Base-by-base conservation (phyloP, 2,113 vertebrate genomes). In the Pomatorhinus ruficollis region DNA sequence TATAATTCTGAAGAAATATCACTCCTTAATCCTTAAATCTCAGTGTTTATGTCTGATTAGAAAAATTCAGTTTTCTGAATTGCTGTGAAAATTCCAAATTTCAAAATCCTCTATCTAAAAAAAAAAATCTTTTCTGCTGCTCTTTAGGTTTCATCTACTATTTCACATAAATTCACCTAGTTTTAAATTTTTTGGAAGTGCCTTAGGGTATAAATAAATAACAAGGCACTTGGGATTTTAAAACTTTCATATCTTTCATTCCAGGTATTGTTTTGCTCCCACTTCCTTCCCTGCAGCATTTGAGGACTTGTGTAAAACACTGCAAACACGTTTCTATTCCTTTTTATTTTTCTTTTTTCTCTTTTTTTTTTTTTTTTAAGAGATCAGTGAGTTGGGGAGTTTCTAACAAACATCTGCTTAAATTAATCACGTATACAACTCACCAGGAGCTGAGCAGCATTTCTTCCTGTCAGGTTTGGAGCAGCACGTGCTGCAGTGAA, bases 291-390 rank as follows among this genome's bases (percentile, higher is more conserved):
- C 65, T 56, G 30, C 44, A 75, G 60, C 35, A 35, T 59, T 35
- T 81, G 54, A 83, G 47, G 37, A 42, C 4, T 9, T 47, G 11
- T 63, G 17, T 17, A 54, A 66, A 80, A 70, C 12, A 69, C 54
- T 39, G 28, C 1, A 12, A 74, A 83, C 39, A 50, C 0, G 1
- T 16, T 68, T 65, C 10, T 19, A 8, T 3, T 11, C 3, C 8
- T 42, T 52, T 52, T 10, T 3, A 6, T 10, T 28, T 3, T 18
- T 13, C 21, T 11, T 10, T 9, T 23, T 7, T 31, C 37, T 9
- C 22, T 3, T 17, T 13, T 24, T 11, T 10, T 9, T 23, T 7
- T 31, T 27, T 47, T 35, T 42, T 17, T 5, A 24, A 42, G 19
- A 68, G 20, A 25, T 27, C 42, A 25, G 42, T 5, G 6, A 78